Evolutionary conservation across 2,888 invertebrate genomes (phyloP).

Genomic region (Sminthurides aquaticus): DNA sequence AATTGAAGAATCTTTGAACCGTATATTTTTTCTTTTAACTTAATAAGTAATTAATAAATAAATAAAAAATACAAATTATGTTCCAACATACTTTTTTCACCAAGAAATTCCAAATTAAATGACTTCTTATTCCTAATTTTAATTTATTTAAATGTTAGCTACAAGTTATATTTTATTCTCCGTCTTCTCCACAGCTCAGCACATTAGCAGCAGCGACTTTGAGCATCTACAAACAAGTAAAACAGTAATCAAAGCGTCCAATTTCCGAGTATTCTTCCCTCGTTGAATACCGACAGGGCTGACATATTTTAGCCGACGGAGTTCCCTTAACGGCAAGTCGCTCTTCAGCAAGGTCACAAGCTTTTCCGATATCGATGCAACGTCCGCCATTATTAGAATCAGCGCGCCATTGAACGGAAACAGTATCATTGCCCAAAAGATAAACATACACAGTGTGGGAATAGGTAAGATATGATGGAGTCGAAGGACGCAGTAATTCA

Average conservation of each 20-base stretch:
- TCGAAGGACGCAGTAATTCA: neutral
- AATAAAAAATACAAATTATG: too few species aligned
- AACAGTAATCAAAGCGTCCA: neutral
- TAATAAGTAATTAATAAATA: too few species aligned
- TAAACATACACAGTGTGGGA: neutral
- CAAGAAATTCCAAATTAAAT: too few species aligned
- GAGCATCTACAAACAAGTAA: neutral
- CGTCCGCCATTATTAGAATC: neutral
- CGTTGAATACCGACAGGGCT: neutral
- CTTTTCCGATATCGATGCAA: neutral
- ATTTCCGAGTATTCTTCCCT: neutral
- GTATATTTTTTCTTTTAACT: too few species aligned
- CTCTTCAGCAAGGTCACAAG: neutral
- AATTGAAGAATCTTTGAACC: too few species aligned
- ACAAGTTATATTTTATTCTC: neutral
- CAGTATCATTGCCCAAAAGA: neutral
- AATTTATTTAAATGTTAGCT: neutral
- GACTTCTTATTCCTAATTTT: too few species aligned
- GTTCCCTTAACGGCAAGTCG: neutral
- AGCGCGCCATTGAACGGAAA: neutral
- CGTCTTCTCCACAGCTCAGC: neutral
- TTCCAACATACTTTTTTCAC: too few species aligned
- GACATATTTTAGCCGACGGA: neutral
- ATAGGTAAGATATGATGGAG: neutral
- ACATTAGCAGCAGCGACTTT: neutral